Evolutionary conservation across 2,888 invertebrate species (phyloP), one percentile per base, ranked within the genome.

Genomic region (Crepidodera aurea): DNA sequence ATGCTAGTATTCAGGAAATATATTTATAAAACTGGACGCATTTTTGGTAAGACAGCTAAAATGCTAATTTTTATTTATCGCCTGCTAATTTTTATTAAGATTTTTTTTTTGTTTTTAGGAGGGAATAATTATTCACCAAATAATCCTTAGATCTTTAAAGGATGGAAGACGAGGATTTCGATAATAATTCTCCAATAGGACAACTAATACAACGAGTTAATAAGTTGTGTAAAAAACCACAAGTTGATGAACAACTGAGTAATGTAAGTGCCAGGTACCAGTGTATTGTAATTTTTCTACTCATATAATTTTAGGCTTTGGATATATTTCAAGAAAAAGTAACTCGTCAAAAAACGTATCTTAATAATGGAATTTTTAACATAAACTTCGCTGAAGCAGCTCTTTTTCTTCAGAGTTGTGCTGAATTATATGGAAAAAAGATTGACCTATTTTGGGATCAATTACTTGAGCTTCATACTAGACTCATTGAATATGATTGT

Each of bases 301-400:
- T 18, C 39, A 7, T 2, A 10, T 8, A 12, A 58, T 71, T 73
- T 65, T 66, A 87, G 87, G 79, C 85, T 69, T 74, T 88, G 75
- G 85, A 86, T 75, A 82, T 83, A 66, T 87, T 85, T 81, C 82
- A 86, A 79, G 84, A 82, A 79, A 82, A 83, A 75, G 82, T 84
- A 69, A 82, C 71, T 7, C 68, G 75, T 39, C 72, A 74, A 27
- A 81, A 80, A 51, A 71, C 82, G 16, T 83, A 80, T 55, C 74
- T 84, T 71, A 78, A 79, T 34, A 83, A 83, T 60, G 79, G 80
- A 10, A 82, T 83, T 8, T 79, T 76, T 57, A 77, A 82, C 39
- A 86, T 87, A 73, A 91, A 91, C 80, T 93, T 91, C 82, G 85
- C 89, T 1, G 90, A 92, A 81, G 88, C 91, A 60, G 92, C 91